Percentiles rank a stretch among this genome's conserved stretches.
Evolutionary conservation across 1,140 invertebrate genomes (phyloP).

Genomic region (Notospermus geniculatus): DNA sequence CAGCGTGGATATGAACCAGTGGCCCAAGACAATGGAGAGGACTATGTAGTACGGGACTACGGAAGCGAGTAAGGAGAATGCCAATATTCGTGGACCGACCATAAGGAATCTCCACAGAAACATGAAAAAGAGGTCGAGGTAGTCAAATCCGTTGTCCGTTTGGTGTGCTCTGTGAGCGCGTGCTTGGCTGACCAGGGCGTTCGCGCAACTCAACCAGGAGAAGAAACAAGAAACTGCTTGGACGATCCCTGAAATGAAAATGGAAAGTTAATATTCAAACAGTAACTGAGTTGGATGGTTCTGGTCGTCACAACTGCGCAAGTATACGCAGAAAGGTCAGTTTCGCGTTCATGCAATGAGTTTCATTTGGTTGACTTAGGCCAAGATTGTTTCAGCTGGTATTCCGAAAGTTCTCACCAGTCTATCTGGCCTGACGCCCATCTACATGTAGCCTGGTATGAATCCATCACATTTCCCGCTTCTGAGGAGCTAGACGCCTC

Average conservation of each 20-base stretch:
- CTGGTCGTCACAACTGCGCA: no score
- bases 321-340: no score
- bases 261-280: no score
- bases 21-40: conserved; percentile 52
- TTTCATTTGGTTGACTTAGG: no score
- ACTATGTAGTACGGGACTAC: conserved; percentile 59
- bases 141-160: conserved; percentile 64
- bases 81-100: conserved; percentile 66
- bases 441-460: no score
- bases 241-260: conserved; percentile 20
- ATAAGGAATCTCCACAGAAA: conserved; percentile 68
- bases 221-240: conserved; percentile 54
- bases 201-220: conserved; percentile 64
- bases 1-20: conserved; percentile 73
- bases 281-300: no score
- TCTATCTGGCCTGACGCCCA: no score
- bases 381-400: no score
- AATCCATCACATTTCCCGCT: no score
- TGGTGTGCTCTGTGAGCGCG: conserved; percentile 85
- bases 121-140: conserved; percentile 57
- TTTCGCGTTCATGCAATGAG: no score
- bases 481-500: no score
- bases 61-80: conserved; percentile 62
- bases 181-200: conserved; percentile 76
- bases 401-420: no score